Evolutionary conservation across 1,140 invertebrate species (phyloP).

Genomic region (Anastrepha obliqua): DNA sequence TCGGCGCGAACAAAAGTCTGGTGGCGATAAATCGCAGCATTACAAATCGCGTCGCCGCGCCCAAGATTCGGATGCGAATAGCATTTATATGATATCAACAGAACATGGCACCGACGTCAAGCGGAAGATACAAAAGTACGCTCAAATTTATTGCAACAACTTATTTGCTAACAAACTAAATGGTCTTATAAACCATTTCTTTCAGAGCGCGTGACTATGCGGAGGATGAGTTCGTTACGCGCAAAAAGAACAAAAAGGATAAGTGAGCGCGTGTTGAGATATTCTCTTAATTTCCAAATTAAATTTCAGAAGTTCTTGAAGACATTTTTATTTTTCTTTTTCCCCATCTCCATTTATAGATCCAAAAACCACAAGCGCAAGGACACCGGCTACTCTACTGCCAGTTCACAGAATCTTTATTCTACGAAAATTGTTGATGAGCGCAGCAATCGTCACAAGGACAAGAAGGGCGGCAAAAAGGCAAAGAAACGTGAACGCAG

Average conservation of each 20-base stretch:
- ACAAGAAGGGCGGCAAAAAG: constrained; percentile 69
- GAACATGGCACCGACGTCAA: constrained; percentile 69
- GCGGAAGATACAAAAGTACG: constrained; percentile 70
- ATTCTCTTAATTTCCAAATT: no score
- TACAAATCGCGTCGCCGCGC: constrained; percentile 72
- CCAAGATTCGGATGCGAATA: constrained; percentile 70
- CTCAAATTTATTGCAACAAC: not conserved
- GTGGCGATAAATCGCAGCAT: constrained; percentile 73
- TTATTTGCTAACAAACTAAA: no score
- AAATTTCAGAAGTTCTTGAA: no score
- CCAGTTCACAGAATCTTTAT: constrained; percentile 77
- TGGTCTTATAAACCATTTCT: not conserved
- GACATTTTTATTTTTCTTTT: constrained; percentile 21
- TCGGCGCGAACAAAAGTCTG: constrained; percentile 72
- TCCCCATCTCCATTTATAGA: not conserved
- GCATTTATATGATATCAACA: constrained; percentile 79
- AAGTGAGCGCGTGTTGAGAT: constrained; percentile 61
- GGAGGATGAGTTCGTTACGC: constrained; percentile 67
- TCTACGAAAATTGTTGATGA: constrained; percentile 69
- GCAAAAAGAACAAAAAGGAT: constrained; percentile 67
- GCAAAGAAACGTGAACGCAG: constrained; percentile 67
- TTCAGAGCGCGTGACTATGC: constrained; percentile 65
- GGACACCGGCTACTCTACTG: constrained; percentile 81
- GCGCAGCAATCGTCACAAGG: constrained; percentile 64
- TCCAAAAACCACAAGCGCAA: constrained; percentile 75